Base-by-base conservation (phyloP, 2,113 vertebrate species). In the Benitochromis conjunctus region DNA sequence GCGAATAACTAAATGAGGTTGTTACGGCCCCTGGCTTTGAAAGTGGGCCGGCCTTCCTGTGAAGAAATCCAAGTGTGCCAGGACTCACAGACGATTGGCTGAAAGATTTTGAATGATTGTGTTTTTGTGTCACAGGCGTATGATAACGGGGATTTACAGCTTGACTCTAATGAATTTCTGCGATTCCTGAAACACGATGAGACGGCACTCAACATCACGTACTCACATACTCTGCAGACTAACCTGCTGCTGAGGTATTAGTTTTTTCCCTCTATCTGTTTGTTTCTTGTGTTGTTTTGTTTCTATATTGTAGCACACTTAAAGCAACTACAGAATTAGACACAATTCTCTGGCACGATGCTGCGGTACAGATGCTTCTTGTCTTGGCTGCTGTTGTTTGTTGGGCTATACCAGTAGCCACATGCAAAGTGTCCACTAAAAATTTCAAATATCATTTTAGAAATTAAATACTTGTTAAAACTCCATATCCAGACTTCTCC, bases 121-220 rank as follows among this genome's bases (percentile, higher is more conserved):
- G 16, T 69, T 41, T 86, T 64, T 89, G 57, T 84, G 56, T 83
- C 31, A 0, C 88, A 94, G 92, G 76, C 14, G 24, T 94, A 89
- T 8, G 87, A 92, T 46, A 5, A 91, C 3, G 92, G 92, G 6
- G 92, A 94, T 53, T 90, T 84, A 7, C 86, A 85, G 88, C 90
- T 93, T 1, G 98, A 99, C 86, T 98, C 97, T 41, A 95, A 93
- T 1, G 98, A 99, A 89, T 97, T 99, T 88, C 94, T 99, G 78
- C 97, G 95, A 51, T 98, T 99, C 91, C 96, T 99, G 92, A 97
- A 97, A 84, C 98, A 98, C 85, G 98, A 98, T 10, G 97, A 98
- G 85, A 97, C 97, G 0, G 96, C 97, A 7, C 91, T 98, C 84
- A 98, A 98, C 87, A 95, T 99, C 92, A 97, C 96, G 3, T 96